Conservation (phyloP, 2,888 invertebrate genomes). For the Melolontha melolontha region DNA sequence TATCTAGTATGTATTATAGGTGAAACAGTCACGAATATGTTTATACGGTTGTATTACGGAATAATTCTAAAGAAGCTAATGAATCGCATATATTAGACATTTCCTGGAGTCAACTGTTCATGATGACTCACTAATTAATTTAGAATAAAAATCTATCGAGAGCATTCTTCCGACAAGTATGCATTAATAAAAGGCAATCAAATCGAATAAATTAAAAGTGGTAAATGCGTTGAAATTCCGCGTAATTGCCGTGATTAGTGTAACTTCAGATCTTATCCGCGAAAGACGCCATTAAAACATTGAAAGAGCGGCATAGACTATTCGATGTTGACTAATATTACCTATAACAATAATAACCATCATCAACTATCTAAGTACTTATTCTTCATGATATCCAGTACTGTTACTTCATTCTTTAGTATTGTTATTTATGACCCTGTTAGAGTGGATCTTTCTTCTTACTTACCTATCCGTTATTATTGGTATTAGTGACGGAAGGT, state of each 20-base stretch:
- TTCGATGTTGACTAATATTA: conserved; percentile 16
- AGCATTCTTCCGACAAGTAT: conserved; percentile 22
- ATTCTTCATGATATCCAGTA: conserved; percentile 18
- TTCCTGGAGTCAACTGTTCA: conserved; percentile 12
- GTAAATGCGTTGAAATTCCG: conserved; percentile 1
- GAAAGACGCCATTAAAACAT: background rate
- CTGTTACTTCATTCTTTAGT: conserved; percentile 28
- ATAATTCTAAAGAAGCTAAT: background rate
- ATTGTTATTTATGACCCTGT: conserved; percentile 10
- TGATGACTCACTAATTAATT: conserved; percentile 23
- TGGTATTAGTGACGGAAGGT: conserved; percentile 4
- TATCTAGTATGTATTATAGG: too few species aligned
- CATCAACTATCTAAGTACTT: conserved; percentile 18
- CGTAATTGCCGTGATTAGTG: conserved; percentile 17
- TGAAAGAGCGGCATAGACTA: conserved; percentile 1
- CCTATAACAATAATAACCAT: conserved; percentile 25
- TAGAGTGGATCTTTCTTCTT: conserved; percentile 4
- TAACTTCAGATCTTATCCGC: conserved; percentile 1
- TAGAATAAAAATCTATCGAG: conserved; percentile 7
- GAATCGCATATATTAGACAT: conserved; percentile 6
- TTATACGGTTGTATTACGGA: too few species aligned
- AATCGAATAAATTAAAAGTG: background rate
- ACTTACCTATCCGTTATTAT: conserved; percentile 4
- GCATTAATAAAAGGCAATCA: conserved; percentile 13
- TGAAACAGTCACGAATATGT: too few species aligned